These are phyloP conservation scores for Himalopsyche tibetana DNA, from an alignment of 2,888 invertebrate species.

Conservation along the genomic window DNA sequence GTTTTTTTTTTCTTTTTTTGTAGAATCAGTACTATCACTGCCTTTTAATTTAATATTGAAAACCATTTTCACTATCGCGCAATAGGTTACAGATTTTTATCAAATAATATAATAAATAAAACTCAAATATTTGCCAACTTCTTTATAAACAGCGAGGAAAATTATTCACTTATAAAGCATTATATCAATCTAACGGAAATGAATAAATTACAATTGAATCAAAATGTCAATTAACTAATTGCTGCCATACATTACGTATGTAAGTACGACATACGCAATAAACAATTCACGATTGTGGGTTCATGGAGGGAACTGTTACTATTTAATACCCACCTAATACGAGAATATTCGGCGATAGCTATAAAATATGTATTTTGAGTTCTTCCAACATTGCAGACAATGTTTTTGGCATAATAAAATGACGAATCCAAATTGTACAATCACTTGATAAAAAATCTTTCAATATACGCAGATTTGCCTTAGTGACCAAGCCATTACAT, in stretches of 20 bases:
- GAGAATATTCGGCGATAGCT: background rate
- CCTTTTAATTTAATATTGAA: too few relatives aligned
- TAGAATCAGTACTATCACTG: too few relatives aligned
- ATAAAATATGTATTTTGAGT: background rate
- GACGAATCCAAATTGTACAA: background rate
- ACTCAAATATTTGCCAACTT: too few relatives aligned
- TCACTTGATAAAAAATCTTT: background rate
- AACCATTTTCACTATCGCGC: too few relatives aligned
- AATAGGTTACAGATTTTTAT: too few relatives aligned
- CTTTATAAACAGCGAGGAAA: too few relatives aligned
- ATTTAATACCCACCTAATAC: constrained; percentile 22
- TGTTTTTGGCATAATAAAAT: background rate
- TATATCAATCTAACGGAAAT: background rate
- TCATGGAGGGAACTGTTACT: background rate
- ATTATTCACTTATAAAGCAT: too few relatives aligned
- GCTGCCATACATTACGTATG: background rate
- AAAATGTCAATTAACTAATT: constrained; percentile 28
- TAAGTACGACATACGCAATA: background rate
- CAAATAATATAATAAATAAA: too few relatives aligned
- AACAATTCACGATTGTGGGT: background rate
- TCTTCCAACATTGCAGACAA: background rate
- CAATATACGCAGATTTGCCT: too few relatives aligned
- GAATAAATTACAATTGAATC: constrained; percentile 16
- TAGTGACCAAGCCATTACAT: too few relatives aligned
- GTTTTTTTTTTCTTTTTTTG: too few relatives aligned